Evolutionary conservation across 2,888 invertebrate species (phyloP), one percentile per base, ranked within the genome.

Genomic region (Tuta absoluta): DNA sequence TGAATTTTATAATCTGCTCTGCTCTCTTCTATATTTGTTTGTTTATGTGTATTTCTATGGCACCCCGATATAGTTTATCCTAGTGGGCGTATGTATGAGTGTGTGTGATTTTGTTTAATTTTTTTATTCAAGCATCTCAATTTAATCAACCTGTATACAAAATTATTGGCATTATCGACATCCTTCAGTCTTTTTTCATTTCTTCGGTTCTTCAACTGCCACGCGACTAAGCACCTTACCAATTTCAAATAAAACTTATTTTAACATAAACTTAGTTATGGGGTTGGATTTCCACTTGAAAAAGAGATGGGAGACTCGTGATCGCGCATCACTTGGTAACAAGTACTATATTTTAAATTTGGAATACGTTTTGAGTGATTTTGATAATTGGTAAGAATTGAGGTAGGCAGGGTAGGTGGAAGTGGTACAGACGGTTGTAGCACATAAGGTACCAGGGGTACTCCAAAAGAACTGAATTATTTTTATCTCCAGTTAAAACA

Each of bases 261-360:
- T 53, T 24, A 14, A 12, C 14, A 14, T 23, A 21, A 49, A 23
- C 10, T 23, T 11, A 19, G 4, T 49, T 21, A 11, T 21, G 12
- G 49, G 49, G 49, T 21, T 49, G 49, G 8, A 21, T 11, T 11
- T 19, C 49, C 49, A 49, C 49, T 49, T 49, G 48, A 48, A 10
- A n/a, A 7, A 1, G 19, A 21, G 12, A 11, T 51, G 14, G 14
- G 51, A 23, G 77, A 79, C 77, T 77, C 90, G 90, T 91, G 90
- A 86, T 86, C 87, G 81, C 77, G 90, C 90, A 91, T 91, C 89
- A 90, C 87, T 90, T 86, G 80, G 73, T 71, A 65, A 70, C 66
- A 70, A 84, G 84, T 72, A 79, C 77, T 78, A 37, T 81, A 82
- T 81, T 85, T 84, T 84, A 82, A 81, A 84, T 76, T 79, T 77